Base-by-base conservation (phyloP, 2,888 invertebrate genomes). In the Trachelus iudaicus region DNA sequence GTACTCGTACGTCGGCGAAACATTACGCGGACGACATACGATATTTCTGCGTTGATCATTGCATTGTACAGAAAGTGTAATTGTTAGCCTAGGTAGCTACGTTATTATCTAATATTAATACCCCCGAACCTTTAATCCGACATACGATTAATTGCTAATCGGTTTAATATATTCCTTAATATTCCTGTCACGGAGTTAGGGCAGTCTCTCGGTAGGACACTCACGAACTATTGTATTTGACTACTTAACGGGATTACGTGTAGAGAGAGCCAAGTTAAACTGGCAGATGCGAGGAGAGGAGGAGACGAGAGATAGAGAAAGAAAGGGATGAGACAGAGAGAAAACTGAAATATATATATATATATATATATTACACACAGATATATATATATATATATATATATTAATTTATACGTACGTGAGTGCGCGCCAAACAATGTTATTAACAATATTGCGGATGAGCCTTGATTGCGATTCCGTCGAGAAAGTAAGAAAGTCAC, bases 51-150 rank as follows among this genome's bases (percentile, higher is more conserved):
- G 15, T 40, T 15, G 40, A 40, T 40, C 86, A 88, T 89, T 87
- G 88, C 87, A 89, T 89, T 90, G 90, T 91, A 91, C 90, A 90
- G 90, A 90, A 90, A 89, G 87, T 87, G 87, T 90, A 89, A 90
- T 87, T 88, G 89, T 90, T 90, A 90, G 90, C 84, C 83, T 89
- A 90, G 88, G 80, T 90, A 90, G 89, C 86, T 86, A 87, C 85
- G 85, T 89, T 89, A 88, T 83, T 84, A 88, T 89, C 87, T 88
- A 82, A 75, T 83, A 87, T 82, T 40, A 40, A 40, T 40, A 15
- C 40, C 40, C 40, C 40, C 15, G 15, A 15, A 4, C 40, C 40
- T 40, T 82, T 84, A 82, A 86, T 85, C 81, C 81, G 79, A 79
- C 83, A 80, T 81, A 73, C 12, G 34, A 31, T 33, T 34, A 71